Conservation (phyloP, 2,113 vertebrate species). For the Indicator indicator region DNA sequence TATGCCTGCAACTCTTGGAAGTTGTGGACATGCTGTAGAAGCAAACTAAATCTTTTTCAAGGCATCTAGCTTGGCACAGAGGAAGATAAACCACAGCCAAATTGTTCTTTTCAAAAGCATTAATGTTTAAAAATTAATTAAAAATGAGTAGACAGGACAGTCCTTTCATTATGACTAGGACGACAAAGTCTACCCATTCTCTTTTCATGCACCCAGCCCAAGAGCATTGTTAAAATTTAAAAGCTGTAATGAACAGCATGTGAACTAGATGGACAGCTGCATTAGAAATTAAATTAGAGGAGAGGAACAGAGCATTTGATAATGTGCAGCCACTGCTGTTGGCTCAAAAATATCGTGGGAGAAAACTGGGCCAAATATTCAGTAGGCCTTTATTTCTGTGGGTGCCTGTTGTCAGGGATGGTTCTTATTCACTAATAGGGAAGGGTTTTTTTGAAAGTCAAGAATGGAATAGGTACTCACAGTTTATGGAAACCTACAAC, state of each 20-base stretch:
- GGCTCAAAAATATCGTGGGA: background rate
- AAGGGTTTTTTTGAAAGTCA: background rate
- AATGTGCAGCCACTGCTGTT: background rate
- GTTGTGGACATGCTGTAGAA: background rate
- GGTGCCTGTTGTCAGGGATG: background rate
- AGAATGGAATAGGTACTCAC: background rate
- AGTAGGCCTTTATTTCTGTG: background rate
- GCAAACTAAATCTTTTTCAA: background rate
- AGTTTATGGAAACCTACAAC: background rate
- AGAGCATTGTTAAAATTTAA: background rate
- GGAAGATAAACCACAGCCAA: background rate
- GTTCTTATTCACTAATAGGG: background rate
- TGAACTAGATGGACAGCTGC: background rate
- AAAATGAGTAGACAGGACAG: background rate
- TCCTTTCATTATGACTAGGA: background rate
- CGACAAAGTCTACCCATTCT: background rate
- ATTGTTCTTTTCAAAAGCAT: background rate
- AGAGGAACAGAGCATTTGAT: background rate
- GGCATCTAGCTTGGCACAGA: background rate
- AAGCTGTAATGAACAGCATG: background rate
- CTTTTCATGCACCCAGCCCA: background rate
- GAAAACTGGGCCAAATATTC: background rate
- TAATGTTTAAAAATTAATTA: background rate
- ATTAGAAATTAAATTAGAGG: background rate
- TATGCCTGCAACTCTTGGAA: background rate